Evolutionary conservation across 2,888 invertebrate species (phyloP).

Genomic region (Helicoverpa assulta): DNA sequence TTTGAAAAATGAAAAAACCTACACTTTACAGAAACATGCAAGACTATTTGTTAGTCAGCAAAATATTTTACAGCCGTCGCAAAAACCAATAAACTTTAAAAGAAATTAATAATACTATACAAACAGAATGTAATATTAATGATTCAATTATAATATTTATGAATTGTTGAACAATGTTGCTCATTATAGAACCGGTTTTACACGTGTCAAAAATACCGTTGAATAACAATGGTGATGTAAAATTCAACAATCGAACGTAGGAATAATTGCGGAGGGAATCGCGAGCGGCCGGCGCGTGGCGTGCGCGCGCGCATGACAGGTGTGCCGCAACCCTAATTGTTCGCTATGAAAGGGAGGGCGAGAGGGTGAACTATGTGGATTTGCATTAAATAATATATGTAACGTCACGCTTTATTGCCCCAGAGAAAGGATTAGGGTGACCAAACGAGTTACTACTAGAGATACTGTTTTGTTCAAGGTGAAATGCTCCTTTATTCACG

Average conservation of each 20-base stretch:
- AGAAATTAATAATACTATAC: conserved; percentile 21
- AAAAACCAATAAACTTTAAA: conserved; percentile 10
- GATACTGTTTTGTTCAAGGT: conserved; percentile 39
- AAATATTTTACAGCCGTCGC: not conserved
- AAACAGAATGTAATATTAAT: conserved; percentile 20
- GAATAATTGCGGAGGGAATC: conserved; percentile 66
- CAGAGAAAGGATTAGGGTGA: conserved; percentile 12
- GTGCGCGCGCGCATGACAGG: conserved; percentile 69
- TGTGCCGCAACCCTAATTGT: conserved; percentile 66
- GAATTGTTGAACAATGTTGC: conserved; percentile 43
- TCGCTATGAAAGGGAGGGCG: conserved; percentile 62
- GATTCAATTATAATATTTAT: conserved; percentile 31
- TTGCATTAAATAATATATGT: conserved; percentile 55
- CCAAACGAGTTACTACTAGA: conserved; percentile 33
- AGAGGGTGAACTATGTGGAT: conserved; percentile 58
- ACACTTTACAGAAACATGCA: not conserved
- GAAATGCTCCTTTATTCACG: conserved; percentile 2
- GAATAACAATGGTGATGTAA: conserved; percentile 63
- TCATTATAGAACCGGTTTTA: conserved; percentile 52
- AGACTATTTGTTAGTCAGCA: conserved; percentile 3
- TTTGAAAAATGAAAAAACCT: not conserved
- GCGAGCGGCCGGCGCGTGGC: conserved; percentile 70
- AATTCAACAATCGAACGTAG: conserved; percentile 57
- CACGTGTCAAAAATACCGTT: conserved; percentile 57
- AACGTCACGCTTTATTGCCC: conserved; percentile 39